Conservation (phyloP, 2,113 vertebrate species). For the Condylura cristata region DNA sequence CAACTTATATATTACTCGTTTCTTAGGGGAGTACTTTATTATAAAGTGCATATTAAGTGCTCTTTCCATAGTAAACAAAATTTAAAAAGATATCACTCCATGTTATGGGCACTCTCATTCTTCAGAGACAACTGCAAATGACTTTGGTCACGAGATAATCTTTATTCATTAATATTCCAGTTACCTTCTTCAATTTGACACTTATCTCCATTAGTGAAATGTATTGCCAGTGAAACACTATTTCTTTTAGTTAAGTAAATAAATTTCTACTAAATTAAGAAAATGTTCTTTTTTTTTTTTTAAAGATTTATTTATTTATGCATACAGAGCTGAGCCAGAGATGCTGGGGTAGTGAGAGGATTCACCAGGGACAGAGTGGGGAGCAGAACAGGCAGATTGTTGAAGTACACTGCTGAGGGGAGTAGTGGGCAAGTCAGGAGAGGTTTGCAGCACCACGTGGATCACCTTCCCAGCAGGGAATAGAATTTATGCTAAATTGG, state of each 20-base stretch:
- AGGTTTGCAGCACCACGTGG: too few species aligned
- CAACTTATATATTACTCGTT: neutral
- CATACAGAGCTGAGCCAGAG: too few species aligned
- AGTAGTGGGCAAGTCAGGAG: too few species aligned
- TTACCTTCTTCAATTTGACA: neutral
- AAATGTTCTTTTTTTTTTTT: neutral
- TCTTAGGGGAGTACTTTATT: neutral
- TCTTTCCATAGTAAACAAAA: constrained; percentile 12
- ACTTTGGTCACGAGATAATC: constrained; percentile 30
- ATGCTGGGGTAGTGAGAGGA: too few species aligned
- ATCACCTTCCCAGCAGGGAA: too few species aligned
- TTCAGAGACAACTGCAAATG: constrained; percentile 15
- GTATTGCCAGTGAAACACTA: neutral
- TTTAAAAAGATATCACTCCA: neutral
- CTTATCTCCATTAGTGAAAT: constrained; percentile 18
- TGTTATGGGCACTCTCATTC: neutral
- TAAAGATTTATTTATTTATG: too few species aligned
- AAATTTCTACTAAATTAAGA: neutral
- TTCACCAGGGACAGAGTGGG: too few species aligned
- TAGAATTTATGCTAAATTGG: too few species aligned
- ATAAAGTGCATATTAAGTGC: neutral
- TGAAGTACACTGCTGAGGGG: too few species aligned
- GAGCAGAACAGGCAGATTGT: too few species aligned
- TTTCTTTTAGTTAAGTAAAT: constrained; percentile 35
- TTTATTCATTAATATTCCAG: constrained; percentile 10